Conservation (phyloP, 2,797 vertebrate species). For the Nyctibius grandis region DNA sequence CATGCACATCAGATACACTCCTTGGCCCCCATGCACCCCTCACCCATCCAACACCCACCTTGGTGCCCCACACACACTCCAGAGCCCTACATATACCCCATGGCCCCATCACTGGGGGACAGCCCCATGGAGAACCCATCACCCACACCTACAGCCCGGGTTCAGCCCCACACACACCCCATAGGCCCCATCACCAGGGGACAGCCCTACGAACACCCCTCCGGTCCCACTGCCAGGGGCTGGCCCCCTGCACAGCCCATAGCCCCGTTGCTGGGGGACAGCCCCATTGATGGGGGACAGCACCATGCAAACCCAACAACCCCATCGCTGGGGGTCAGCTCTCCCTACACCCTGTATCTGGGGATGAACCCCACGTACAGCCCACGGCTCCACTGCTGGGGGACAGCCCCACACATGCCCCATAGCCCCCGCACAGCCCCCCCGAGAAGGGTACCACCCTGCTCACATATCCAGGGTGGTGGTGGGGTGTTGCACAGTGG, state of each 20-base stretch:
- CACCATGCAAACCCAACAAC: no score
- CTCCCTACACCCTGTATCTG: background rate
- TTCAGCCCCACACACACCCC: background rate
- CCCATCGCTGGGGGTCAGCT: background rate
- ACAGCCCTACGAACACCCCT: background rate
- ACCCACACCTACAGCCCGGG: background rate
- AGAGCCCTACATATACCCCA: background rate
- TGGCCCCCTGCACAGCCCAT: no score
- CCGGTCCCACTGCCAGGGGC: background rate
- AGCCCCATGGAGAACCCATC: background rate
- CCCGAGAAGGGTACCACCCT: background rate
- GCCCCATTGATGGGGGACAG: background rate
- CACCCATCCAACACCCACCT: background rate
- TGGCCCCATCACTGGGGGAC: background rate
- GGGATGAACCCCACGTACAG: background rate
- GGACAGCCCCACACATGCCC: background rate
- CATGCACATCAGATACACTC: background rate
- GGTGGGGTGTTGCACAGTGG: background rate
- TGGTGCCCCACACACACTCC: background rate
- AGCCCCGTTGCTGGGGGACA: background rate
- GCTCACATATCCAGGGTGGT: no score
- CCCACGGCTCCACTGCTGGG: background rate
- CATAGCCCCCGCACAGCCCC: background rate
- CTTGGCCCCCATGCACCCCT: background rate
- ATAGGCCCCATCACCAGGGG: background rate